Evolutionary conservation across 1,140 invertebrate species (phyloP).

Genomic region (Leptonema lineaticorne): DNA sequence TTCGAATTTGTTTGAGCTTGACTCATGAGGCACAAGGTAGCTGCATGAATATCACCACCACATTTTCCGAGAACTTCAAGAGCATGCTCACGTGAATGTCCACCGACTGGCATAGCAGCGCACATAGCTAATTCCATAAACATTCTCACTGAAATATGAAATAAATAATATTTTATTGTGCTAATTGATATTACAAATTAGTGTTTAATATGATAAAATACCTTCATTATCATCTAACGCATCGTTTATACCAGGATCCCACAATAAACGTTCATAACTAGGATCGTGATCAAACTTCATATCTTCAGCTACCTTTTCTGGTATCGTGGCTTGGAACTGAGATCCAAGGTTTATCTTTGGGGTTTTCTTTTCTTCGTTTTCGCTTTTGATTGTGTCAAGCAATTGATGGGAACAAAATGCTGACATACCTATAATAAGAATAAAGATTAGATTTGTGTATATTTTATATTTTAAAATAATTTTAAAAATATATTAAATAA

Average conservation of each 20-base stretch:
- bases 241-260: constrained; percentile 79
- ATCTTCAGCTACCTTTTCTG: constrained; percentile 57
- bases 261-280: constrained; percentile 72
- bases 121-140: constrained; percentile 92
- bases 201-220: constrained; percentile 46
- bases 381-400: constrained; percentile 35
- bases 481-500: neutral
- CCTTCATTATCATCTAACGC: constrained; percentile 73
- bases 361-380: constrained; percentile 32
- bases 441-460: neutral
- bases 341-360: constrained; percentile 85
- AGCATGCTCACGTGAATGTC: constrained; percentile 92
- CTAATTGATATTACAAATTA: neutral
- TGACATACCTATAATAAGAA: constrained; percentile 28
- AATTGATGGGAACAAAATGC: constrained; percentile 33
- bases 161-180: neutral
- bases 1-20: constrained; percentile 61
- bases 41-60: constrained; percentile 85
- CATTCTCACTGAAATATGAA: constrained; percentile 71
- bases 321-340: constrained; percentile 85
- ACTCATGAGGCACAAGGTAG: constrained; percentile 80
- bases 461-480: neutral
- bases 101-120: constrained; percentile 84
- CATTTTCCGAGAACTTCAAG: constrained; percentile 86
- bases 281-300: constrained; percentile 53